These are phyloP conservation scores for Lycaon pictus DNA, from an alignment of 2,113 vertebrate species.

Conservation along the genomic window DNA sequence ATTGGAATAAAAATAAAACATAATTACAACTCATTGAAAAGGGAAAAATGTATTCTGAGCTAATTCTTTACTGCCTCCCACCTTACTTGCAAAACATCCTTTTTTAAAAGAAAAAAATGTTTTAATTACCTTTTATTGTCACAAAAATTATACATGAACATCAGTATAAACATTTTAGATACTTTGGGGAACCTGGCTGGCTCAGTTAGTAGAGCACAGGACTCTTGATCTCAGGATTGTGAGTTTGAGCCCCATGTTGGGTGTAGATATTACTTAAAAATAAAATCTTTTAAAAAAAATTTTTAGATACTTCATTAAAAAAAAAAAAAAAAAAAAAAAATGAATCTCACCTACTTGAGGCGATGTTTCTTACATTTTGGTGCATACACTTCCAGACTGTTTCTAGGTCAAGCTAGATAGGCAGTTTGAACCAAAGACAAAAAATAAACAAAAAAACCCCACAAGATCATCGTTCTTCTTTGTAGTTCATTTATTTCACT, in stretches of 20 bases:
- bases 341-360: neutral
- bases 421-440: neutral
- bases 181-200: neutral
- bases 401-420: neutral
- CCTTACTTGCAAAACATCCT: neutral
- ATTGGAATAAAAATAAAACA: conserved; percentile 7
- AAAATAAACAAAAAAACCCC: neutral
- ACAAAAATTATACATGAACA: neutral
- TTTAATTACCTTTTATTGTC: neutral
- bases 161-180: neutral
- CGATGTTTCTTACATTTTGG: neutral
- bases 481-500: neutral
- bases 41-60: neutral
- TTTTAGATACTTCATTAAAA: neutral
- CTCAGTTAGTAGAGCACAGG: neutral
- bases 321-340: neutral
- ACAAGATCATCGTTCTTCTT: neutral
- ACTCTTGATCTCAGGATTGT: neutral
- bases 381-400: neutral
- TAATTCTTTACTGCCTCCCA: neutral
- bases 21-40: neutral
- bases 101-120: neutral
- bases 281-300: neutral
- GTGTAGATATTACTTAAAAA: no score
- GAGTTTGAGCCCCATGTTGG: neutral